Percentiles rank a stretch among this genome's conserved stretches.
Conservation (phyloP, 2,113 vertebrate species). For the Ciconia boyciana region DNA sequence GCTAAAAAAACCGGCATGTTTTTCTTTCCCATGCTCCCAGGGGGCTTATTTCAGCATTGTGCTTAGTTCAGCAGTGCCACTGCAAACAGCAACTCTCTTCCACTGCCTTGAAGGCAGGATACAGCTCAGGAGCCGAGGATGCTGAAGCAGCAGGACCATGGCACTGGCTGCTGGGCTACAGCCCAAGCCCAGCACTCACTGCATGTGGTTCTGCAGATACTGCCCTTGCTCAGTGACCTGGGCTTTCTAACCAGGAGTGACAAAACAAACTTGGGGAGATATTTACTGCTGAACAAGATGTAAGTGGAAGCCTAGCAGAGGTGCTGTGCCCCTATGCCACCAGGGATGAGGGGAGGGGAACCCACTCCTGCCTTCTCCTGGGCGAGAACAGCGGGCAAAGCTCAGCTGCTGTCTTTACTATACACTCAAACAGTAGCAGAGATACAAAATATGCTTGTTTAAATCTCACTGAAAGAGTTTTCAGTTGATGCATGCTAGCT, state of each 20-base stretch:
- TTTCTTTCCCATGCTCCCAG: neutral
- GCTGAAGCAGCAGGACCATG: too few relatives aligned
- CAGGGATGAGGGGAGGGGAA: neutral
- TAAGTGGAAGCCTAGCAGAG: neutral
- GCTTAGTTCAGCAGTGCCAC: neutral
- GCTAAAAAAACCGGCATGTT: neutral
- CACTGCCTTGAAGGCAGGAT: neutral
- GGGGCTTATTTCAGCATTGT: neutral
- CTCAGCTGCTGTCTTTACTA: neutral
- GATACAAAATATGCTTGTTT: neutral
- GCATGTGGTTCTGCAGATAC: neutral
- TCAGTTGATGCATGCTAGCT: neutral
- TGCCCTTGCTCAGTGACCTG: neutral
- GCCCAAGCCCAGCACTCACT: neutral
- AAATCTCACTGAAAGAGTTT: neutral
- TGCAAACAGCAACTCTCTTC: neutral
- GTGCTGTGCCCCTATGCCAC: neutral
- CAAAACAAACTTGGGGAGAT: neutral
- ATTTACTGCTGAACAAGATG: neutral
- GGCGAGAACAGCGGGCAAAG: neutral
- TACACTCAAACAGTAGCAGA: neutral
- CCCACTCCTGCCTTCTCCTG: neutral
- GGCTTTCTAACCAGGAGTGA: neutral
- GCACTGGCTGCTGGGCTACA: neutral
- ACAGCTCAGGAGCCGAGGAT: neutral